Base-by-base conservation (phyloP, 2,797 vertebrate species). In the Platalea minor region DNA sequence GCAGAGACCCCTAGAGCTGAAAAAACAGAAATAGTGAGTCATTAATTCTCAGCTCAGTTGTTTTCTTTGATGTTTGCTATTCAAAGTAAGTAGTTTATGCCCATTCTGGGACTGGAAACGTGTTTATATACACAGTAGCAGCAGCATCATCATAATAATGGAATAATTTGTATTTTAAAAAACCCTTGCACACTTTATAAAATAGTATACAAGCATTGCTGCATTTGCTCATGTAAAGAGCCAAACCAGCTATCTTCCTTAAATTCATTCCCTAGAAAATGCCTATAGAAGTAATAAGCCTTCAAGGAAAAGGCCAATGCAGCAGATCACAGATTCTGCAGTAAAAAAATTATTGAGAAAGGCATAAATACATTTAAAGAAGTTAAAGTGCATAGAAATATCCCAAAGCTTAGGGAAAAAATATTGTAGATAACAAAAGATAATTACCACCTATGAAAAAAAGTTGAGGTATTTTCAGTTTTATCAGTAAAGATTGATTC, bases 41-140 rank as follows among this genome's bases (percentile, higher is more conserved):
- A 91, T 88, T 93, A 85, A 77, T 89, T 94, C 89, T 95, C 76
- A 80, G 81, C 26, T 96, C 72, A 45, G 93, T 92, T 88, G 85
- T 94, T 96, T 93, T 93, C 86, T 82, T 94, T 93, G 72, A 81
- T 91, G 76, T 85, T 96, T 95, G 61, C 81, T 92, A 78, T 95
- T 94, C 88, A 93, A 35, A 91, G 84, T 83, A 96, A 96, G 91
- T 64, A 80, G 83, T 93, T 94, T 93, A 91, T 88, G 76, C 41
- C 89, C 89, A 92, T 95, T 95, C 76, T 91, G 95, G 91, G 95
- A 91, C 87, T 92, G 73, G 37, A 96, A 96, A 65, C 5, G 15
- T 53, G 15, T 95, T 96, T 93, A 85, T 68, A 88, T 51, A 85
- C 33, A 43, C 59, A 85, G 64, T 83, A 91, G 21, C 50, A 88